These are phyloP conservation scores for Eurois occulta DNA, from an alignment of 2,888 invertebrate genomes.

Conservation along the genomic window DNA sequence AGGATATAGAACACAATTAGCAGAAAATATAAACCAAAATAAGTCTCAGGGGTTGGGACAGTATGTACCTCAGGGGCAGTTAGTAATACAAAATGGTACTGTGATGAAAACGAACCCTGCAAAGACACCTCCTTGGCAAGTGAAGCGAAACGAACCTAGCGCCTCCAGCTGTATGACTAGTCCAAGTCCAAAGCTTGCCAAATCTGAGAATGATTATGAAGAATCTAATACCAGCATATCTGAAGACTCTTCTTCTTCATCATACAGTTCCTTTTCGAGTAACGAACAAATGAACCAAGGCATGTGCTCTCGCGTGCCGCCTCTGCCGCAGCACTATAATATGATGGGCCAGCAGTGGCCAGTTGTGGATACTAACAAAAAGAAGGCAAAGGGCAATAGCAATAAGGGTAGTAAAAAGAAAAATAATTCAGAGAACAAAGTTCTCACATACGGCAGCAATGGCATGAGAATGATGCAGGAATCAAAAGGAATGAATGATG, in stretches of 20 bases:
- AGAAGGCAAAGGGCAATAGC: conserved; percentile 90
- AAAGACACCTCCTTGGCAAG: conserved; percentile 91
- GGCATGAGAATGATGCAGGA: conserved; percentile 82
- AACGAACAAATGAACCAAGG: conserved; percentile 85
- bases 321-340: conserved; percentile 92
- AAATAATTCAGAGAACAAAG: conserved; percentile 79
- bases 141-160: conserved; percentile 83
- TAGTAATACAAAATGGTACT: conserved; percentile 88
- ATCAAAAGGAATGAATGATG: conserved; percentile 85
- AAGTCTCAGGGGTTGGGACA: conserved; percentile 80
- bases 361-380: conserved; percentile 81
- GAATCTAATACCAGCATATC: conserved; percentile 81
- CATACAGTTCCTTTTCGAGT: conserved; percentile 79
- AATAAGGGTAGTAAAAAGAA: conserved; percentile 88
- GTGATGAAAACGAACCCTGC: conserved; percentile 88
- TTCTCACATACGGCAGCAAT: conserved; percentile 78
- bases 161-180: conserved; percentile 77
- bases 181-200: conserved; percentile 81
- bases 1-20: conserved; percentile 83
- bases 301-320: conserved; percentile 93
- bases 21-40: conserved; percentile 80
- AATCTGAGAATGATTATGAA: conserved; percentile 84
- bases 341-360: conserved; percentile 88
- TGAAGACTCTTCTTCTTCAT: conserved; percentile 80
- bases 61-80: conserved; percentile 83